A percentile compares a stretch with the other conserved stretches of the same genome.
These are phyloP conservation scores for Lathronympha strigana DNA, from an alignment of 2,888 invertebrate genomes.

Conservation along the genomic window DNA sequence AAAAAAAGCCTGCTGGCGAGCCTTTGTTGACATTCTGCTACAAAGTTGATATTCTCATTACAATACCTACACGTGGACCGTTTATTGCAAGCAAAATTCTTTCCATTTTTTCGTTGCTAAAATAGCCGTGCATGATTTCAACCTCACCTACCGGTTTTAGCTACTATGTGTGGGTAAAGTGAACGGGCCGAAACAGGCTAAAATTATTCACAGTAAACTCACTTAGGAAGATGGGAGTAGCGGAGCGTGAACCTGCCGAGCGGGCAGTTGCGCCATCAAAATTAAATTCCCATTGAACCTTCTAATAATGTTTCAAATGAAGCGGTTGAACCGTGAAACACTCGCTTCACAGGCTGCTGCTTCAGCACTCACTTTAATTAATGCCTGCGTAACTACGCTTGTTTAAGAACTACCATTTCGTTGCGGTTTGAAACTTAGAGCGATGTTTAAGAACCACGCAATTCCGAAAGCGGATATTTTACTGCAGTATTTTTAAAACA, in stretches of 20 bases:
- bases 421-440: neutral
- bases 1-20: neutral
- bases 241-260: constrained; percentile 36
- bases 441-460: neutral
- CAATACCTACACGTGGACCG: constrained; percentile 11
- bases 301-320: constrained; percentile 56
- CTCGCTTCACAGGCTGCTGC: constrained; percentile 55
- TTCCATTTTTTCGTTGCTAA: constrained; percentile 15
- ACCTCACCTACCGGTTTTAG: constrained; percentile 21
- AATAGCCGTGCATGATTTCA: constrained; percentile 19
- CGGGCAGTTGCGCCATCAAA: constrained; percentile 47
- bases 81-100: constrained; percentile 19
- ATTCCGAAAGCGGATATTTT: neutral
- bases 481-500: neutral
- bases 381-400: constrained; percentile 11
- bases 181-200: constrained; percentile 28
- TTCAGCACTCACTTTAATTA: constrained; percentile 42
- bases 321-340: constrained; percentile 57
- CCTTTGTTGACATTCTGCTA: constrained; percentile 12
- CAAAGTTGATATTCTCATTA: constrained; percentile 9
- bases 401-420: constrained; percentile 5
- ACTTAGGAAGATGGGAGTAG: constrained; percentile 37
- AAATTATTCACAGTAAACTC: constrained; percentile 38
- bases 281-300: constrained; percentile 59
- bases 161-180: constrained; percentile 16